phyloP scores from a whole-genome alignment of 2,113 vertebrate species.

The Mormyrus lacerda region DNA sequence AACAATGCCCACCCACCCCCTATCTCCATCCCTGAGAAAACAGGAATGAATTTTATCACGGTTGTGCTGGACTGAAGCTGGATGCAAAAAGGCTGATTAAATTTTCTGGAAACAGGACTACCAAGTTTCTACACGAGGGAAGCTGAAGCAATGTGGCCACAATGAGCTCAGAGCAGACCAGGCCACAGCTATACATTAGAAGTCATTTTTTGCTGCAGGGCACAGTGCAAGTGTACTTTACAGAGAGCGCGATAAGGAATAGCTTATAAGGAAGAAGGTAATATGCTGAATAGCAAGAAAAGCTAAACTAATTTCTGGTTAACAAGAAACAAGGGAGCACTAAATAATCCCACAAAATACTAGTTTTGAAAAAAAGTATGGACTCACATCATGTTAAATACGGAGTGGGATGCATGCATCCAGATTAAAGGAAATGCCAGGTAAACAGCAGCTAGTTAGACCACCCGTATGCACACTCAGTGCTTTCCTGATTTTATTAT shows the following conservation, averaged over 20 bases:
- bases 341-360: neutral
- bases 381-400: neutral
- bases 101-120: neutral
- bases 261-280: neutral
- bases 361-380: neutral
- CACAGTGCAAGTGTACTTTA: neutral
- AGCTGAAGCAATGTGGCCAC: neutral
- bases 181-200: neutral
- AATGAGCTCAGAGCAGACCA: neutral
- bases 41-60: neutral
- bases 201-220: neutral
- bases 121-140: neutral
- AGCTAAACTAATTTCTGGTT: neutral
- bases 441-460: neutral
- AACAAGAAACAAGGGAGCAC: neutral
- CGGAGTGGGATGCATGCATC: neutral
- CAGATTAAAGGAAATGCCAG: neutral
- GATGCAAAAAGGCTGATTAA: neutral
- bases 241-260: neutral
- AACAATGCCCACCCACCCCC: neutral
- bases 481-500: neutral
- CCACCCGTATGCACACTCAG: neutral
- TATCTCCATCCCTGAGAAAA: neutral
- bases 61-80: neutral
- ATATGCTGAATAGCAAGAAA: neutral